Evolutionary conservation across 1,140 invertebrate genomes (phyloP).

Genomic region (Drosophila chauvacae): DNA sequence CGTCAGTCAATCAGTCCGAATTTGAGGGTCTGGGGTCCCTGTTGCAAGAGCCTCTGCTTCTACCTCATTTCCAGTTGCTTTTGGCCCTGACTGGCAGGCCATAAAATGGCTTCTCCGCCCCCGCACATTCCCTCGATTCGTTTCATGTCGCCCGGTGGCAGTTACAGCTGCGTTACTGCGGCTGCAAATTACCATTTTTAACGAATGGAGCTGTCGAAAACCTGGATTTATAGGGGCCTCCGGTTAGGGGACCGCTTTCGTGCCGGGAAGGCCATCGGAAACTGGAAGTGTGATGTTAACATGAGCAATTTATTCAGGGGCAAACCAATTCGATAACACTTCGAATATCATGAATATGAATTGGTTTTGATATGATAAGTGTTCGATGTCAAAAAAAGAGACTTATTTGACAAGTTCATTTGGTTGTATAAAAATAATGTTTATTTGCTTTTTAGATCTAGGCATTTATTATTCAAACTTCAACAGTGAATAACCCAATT

Average conservation of each 20-base stretch:
- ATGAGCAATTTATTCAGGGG: conserved; percentile 7
- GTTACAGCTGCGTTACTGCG: conserved; percentile 27
- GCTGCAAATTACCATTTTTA: conserved; percentile 69
- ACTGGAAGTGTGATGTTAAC: conserved; percentile 17
- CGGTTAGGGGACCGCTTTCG: conserved; percentile 1
- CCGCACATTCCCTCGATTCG: conserved; percentile 4
- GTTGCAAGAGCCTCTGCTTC: neutral
- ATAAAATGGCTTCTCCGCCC: conserved; percentile 45
- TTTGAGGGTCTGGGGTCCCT: neutral
- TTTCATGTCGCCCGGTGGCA: conserved; percentile 26
- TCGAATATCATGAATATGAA: conserved; percentile 6
- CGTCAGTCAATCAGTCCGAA: conserved; percentile 7
- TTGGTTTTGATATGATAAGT: conserved; percentile 1
- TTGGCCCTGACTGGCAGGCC: conserved; percentile 36
- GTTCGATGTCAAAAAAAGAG: neutral
- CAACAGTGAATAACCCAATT: no score
- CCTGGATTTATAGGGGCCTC: conserved; percentile 36
- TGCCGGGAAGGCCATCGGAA: neutral
- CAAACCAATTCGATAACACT: conserved; percentile 1
- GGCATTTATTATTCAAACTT: no score
- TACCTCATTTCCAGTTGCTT: conserved; percentile 6
- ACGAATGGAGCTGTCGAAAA: conserved; percentile 60
- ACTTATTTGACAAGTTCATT: neutral
- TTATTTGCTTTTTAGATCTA: neutral
- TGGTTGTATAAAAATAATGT: neutral